These are phyloP conservation scores for Myxocyprinus asiaticus DNA, from an alignment of 2,113 vertebrate genomes.

Conservation along the genomic window DNA sequence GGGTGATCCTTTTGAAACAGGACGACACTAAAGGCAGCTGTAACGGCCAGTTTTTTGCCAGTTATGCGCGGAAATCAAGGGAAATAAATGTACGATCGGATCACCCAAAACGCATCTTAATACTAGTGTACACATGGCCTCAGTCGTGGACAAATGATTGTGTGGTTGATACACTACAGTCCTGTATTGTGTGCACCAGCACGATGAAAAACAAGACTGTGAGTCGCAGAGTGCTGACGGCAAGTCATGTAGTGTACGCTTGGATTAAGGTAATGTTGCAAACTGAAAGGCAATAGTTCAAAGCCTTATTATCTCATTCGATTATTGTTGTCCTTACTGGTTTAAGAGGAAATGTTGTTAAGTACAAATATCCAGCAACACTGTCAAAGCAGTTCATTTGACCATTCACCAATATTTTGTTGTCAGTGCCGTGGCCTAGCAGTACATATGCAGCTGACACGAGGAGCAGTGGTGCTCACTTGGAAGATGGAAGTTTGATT, in stretches of 20 bases:
- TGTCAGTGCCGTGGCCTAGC: background rate
- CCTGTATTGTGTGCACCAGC: too few species aligned
- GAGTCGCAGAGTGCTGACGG: too few species aligned
- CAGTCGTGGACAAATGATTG: too few species aligned
- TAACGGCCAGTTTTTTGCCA: too few species aligned
- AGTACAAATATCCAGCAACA: background rate
- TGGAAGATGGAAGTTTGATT: background rate
- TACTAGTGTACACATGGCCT: too few species aligned
- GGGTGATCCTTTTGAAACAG: too few species aligned
- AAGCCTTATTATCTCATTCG: background rate
- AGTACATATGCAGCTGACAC: background rate
- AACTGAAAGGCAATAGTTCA: background rate
- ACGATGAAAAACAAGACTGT: too few species aligned
- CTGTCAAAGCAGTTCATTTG: slow-evolving; percentile 2
- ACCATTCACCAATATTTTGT: background rate
- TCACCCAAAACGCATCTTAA: too few species aligned
- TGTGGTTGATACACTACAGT: too few species aligned
- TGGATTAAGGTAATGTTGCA: slow-evolving; percentile 3
- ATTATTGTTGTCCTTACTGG: background rate
- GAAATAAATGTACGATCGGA: too few species aligned
- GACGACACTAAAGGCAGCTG: too few species aligned
- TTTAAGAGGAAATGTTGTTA: background rate
- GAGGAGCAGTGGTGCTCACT: background rate
- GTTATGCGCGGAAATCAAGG: too few species aligned
- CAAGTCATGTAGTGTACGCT: background rate